Base-by-base conservation (phyloP, 1,140 invertebrate species). In the Cydia splendana region DNA sequence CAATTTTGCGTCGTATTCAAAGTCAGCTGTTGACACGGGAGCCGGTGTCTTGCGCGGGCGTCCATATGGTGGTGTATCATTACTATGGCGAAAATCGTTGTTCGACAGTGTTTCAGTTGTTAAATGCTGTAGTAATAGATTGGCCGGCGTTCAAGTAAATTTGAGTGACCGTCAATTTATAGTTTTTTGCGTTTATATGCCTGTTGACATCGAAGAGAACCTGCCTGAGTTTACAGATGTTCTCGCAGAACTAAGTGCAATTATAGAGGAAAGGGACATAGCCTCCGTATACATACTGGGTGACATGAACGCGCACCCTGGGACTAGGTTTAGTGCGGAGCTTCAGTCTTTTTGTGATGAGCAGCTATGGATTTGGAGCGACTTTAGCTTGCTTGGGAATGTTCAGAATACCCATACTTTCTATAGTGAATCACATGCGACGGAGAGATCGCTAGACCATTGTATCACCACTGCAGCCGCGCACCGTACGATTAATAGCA, bases 261-360 rank as follows among this genome's bases (percentile, higher is more conserved):
- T 76, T 18, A 18, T 76, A 15, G 75, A 62, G 13, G 62, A 67
- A 5, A 18, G 30, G 4, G 53, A 76, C 7, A 65, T 42, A 12
- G 24, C 30, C 2, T 42, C 9, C 24, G 75, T 28, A 2, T 67
- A 42, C 12, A 13, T 67, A 9, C 28, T 76, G 15, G 75, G 75
- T 10, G 75, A 76, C 57, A 38, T 65, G 15, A 76, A 76, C 38
- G 75, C 75, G n/a, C 53, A 76, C 30, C 75, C 75, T 2, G 38
- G 38, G 9, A 18, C 53, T 4, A 65, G 30, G 53, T 76, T 76
- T 65, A 30, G 75, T 15, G 9, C 4, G 38, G 75, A 76, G 24
- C 57, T 76, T 1, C 15, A 10, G 30, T 3, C 3, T 13, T 76
- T 38, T 15, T 76, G 75, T 45, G 30, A 24, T 9, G 75, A 76